Percentiles rank a stretch among this genome's conserved stretches.
Evolutionary conservation across 1,140 invertebrate genomes (phyloP).

Genomic region (Zaprionus tsacasi): DNA sequence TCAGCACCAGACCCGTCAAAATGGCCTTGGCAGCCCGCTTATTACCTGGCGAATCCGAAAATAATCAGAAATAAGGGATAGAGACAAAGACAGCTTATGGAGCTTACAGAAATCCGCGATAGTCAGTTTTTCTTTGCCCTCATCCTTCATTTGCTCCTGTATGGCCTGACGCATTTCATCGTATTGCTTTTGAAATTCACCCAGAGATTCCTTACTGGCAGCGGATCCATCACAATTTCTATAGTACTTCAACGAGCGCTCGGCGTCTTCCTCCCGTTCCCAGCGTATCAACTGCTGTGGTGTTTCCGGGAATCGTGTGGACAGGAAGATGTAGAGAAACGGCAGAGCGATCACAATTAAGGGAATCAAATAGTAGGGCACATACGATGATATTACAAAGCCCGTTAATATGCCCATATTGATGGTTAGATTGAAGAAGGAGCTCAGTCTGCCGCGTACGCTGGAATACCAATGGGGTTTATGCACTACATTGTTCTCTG

Average conservation of each 20-base stretch:
- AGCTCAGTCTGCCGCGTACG: conserved; percentile 73
- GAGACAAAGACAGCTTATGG: too few relatives aligned
- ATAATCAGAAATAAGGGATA: background rate
- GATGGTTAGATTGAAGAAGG: conserved; percentile 61
- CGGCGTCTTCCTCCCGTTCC: conserved; percentile 48
- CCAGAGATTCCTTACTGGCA: conserved; percentile 45
- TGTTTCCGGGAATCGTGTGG: conserved; percentile 66
- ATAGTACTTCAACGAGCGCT: conserved; percentile 66
- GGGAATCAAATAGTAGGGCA: conserved; percentile 73
- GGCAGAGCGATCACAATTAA: conserved; percentile 60
- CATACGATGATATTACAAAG: conserved; percentile 63
- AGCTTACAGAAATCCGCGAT: conserved; percentile 69
- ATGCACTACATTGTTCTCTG: too few relatives aligned
- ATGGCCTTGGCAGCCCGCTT: conserved; percentile 58
- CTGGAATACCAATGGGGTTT: conserved; percentile 26
- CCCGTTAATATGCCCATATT: conserved; percentile 72
- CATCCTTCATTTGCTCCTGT: conserved; percentile 39
- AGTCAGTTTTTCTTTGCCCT: conserved; percentile 26
- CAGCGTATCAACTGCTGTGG: conserved; percentile 67
- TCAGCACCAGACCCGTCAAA: conserved; percentile 63
- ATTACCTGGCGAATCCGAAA: conserved; percentile 42
- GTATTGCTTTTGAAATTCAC: conserved; percentile 55
- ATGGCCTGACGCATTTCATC: conserved; percentile 65
- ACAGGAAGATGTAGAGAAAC: conserved; percentile 49
- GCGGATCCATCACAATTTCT: conserved; percentile 44